Conservation (phyloP, 2,888 invertebrate genomes). For the Punctoribates punctum region DNA sequence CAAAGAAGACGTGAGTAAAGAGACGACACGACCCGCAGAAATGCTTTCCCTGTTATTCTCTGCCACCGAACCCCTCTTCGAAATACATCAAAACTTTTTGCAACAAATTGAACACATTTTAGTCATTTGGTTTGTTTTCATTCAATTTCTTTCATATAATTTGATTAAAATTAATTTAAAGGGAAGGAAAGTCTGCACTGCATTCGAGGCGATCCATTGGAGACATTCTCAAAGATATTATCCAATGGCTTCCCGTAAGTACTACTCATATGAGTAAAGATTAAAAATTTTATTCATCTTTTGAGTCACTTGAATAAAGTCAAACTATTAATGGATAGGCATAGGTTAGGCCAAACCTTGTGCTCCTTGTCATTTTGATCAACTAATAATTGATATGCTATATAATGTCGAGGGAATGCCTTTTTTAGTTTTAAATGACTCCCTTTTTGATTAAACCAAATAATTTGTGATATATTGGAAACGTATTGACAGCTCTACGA, state of each 20-base stretch:
- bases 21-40: slow-evolving; percentile 62
- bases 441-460: too few relatives aligned
- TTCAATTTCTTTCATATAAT: neutral
- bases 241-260: slow-evolving; percentile 38
- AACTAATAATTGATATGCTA: too few relatives aligned
- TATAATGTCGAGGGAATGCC: too few relatives aligned
- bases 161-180: slow-evolving; percentile 29
- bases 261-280: neutral
- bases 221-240: slow-evolving; percentile 36
- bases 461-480: too few relatives aligned
- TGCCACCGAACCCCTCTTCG: slow-evolving; percentile 69
- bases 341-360: too few relatives aligned
- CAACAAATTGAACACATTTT: slow-evolving; percentile 72
- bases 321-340: too few relatives aligned
- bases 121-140: slow-evolving; percentile 60
- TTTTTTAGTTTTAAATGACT: too few relatives aligned
- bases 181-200: slow-evolving; percentile 36
- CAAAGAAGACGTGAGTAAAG: slow-evolving; percentile 65
- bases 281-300: too few relatives aligned
- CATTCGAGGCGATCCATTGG: slow-evolving; percentile 35
- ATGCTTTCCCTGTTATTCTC: slow-evolving; percentile 60
- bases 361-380: too few relatives aligned
- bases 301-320: too few relatives aligned
- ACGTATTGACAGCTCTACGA: slow-evolving; percentile 53
- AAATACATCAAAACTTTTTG: slow-evolving; percentile 74